A percentile compares a stretch with the other conserved stretches of the same genome.
These are phyloP conservation scores for Drosophila punjabiensis DNA, from an alignment of 1,140 invertebrate genomes.

Conservation along the genomic window DNA sequence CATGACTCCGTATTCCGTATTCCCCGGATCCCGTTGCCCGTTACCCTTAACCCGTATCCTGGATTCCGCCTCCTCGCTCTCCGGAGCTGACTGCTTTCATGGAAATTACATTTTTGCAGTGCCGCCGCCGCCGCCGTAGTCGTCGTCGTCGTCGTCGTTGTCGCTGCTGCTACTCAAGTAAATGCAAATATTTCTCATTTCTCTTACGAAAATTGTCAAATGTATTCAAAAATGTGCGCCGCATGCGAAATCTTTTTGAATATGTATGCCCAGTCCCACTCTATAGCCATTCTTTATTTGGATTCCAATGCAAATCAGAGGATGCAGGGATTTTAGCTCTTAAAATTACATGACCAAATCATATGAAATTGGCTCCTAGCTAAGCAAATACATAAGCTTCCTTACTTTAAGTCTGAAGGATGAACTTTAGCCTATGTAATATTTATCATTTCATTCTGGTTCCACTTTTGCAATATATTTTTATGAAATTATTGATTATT, in stretches of 20 bases:
- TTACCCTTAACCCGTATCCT: not conserved
- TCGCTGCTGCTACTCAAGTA: slow-evolving; percentile 78
- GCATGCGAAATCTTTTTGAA: slow-evolving; percentile 81
- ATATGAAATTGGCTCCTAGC: slow-evolving; percentile 34
- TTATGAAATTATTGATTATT: slow-evolving; percentile 18
- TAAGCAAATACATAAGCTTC: not conserved
- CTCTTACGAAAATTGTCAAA: slow-evolving; percentile 81
- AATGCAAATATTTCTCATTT: slow-evolving; percentile 84
- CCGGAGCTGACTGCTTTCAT: slow-evolving; percentile 67
- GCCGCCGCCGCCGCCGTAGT: slow-evolving; percentile 41
- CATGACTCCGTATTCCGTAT: slow-evolving; percentile 31
- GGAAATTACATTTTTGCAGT: slow-evolving; percentile 83
- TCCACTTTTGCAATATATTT: not conserved
- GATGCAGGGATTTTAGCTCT: slow-evolving; percentile 48
- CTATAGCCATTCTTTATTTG: slow-evolving; percentile 34
- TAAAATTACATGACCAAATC: slow-evolving; percentile 48
- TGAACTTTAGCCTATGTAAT: not conserved
- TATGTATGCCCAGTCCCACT: slow-evolving; percentile 57
- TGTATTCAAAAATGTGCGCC: slow-evolving; percentile 83
- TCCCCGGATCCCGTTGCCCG: not conserved
- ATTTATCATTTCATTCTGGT: not conserved
- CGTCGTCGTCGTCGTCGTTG: slow-evolving; percentile 20
- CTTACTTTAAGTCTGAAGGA: not conserved
- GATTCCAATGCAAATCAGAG: slow-evolving; percentile 42
- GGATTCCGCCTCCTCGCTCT: slow-evolving; percentile 6